These are phyloP conservation scores for Siniperca undulata DNA, from an alignment of 2,797 vertebrate genomes.

Conservation along the genomic window DNA sequence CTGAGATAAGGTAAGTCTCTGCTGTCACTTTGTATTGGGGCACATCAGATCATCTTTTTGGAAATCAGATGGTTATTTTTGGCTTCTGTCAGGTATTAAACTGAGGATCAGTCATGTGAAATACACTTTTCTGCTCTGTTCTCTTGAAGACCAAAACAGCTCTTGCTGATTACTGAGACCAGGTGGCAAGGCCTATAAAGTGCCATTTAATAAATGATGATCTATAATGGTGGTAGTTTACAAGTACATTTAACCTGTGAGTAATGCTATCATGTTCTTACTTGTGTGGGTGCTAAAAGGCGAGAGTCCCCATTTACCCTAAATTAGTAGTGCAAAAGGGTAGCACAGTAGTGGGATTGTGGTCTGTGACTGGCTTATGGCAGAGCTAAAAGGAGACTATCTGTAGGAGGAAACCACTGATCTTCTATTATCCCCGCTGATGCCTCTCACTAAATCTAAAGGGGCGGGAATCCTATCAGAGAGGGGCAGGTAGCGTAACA, in stretches of 20 bases:
- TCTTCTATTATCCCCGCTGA: conserved; percentile 56
- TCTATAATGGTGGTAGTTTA: conserved; percentile 53
- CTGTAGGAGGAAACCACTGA: conserved; percentile 57
- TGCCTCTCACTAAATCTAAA: conserved; percentile 64
- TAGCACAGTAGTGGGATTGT: conserved; percentile 31
- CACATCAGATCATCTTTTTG: conserved; percentile 5
- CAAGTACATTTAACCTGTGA: conserved; percentile 50
- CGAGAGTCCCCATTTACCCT: conserved; percentile 38
- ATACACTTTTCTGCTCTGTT: conserved; percentile 6
- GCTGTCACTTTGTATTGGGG: conserved; percentile 20
- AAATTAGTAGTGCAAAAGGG: conserved; percentile 48
- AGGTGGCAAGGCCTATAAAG: conserved; percentile 27
- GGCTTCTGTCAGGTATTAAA: conserved; percentile 9
- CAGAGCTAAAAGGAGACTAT: conserved; percentile 58
- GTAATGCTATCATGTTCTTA: conserved; percentile 53
- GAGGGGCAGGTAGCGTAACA: conserved; percentile 58
- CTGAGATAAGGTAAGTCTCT: conserved; percentile 16
- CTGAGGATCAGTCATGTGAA: conserved; percentile 25
- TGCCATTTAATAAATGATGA: conserved; percentile 61
- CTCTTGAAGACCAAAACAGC: conserved; percentile 13
- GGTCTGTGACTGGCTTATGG: conserved; percentile 41
- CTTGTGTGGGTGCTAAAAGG: conserved; percentile 49
- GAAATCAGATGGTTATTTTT: conserved; percentile 24
- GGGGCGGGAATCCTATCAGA: conserved; percentile 66
- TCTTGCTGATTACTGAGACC: conserved; percentile 39